These are phyloP conservation scores for Acrocephalus arundinaceus DNA, from an alignment of 2,113 vertebrate genomes.

Conservation along the genomic window DNA sequence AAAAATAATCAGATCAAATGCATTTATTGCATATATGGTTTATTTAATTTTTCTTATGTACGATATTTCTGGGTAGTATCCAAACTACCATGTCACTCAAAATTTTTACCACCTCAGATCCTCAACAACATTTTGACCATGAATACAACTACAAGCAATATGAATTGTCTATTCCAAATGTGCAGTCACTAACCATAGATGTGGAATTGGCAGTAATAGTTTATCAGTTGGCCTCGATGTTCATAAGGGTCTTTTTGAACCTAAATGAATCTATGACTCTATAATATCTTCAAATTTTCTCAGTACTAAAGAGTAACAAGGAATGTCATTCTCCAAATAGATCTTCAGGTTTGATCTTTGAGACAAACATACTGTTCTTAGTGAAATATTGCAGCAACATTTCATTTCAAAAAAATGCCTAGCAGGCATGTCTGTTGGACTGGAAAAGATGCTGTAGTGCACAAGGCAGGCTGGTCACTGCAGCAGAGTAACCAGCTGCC, in stretches of 20 bases:
- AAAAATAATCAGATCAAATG: background rate
- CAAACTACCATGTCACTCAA: background rate
- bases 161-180: background rate
- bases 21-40: background rate
- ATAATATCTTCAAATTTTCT: background rate
- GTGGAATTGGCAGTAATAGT: background rate
- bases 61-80: background rate
- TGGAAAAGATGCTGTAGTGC: background rate
- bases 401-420: background rate
- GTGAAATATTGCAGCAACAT: background rate
- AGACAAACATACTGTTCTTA: background rate
- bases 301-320: background rate
- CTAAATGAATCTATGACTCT: background rate
- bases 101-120: background rate
- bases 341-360: background rate
- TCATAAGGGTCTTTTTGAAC: background rate
- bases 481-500: background rate
- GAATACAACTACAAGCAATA: background rate
- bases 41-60: background rate
- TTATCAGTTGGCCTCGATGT: rapidly evolving
- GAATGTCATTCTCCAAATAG: background rate
- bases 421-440: background rate
- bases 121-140: background rate
- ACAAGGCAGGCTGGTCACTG: background rate
- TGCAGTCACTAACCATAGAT: background rate